These are phyloP conservation scores for Chloropsis hardwickii DNA, from an alignment of 2,113 vertebrate genomes.

Conservation along the genomic window DNA sequence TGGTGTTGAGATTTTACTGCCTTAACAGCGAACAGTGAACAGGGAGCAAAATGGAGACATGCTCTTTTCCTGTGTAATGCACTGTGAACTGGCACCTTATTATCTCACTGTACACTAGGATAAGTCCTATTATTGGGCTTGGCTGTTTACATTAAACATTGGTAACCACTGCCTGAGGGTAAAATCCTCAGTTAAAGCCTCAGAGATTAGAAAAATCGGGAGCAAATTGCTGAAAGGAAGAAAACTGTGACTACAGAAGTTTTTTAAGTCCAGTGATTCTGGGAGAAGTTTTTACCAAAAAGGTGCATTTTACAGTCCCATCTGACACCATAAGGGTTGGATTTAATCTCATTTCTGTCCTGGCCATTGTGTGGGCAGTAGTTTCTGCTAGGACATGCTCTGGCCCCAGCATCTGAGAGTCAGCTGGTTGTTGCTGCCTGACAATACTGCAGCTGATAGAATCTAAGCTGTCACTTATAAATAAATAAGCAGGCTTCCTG, in stretches of 20 bases:
- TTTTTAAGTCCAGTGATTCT: background rate
- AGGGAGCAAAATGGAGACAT: background rate
- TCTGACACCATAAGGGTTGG: background rate
- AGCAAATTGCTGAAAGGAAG: background rate
- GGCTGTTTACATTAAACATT: background rate
- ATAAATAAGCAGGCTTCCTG: conserved; percentile 38
- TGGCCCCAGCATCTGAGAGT: background rate
- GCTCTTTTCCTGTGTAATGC: background rate
- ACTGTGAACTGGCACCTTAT: background rate
- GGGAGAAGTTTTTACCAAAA: background rate
- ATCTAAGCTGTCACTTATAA: conserved; percentile 22
- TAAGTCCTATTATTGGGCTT: background rate
- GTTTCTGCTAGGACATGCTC: background rate
- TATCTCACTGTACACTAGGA: background rate
- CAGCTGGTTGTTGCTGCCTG: conserved; percentile 1
- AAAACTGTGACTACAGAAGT: background rate
- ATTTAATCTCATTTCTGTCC: background rate
- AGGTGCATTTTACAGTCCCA: background rate
- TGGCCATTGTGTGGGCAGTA: background rate
- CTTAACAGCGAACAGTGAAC: background rate
- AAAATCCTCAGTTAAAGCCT: background rate
- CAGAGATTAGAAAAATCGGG: background rate
- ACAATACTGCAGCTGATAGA: background rate
- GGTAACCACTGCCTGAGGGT: background rate
- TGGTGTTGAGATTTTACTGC: background rate